Percentiles rank a stretch among this genome's conserved stretches.
These are phyloP conservation scores for Otocyon megalotis DNA, from an alignment of 2,113 vertebrate species.

Conservation along the genomic window DNA sequence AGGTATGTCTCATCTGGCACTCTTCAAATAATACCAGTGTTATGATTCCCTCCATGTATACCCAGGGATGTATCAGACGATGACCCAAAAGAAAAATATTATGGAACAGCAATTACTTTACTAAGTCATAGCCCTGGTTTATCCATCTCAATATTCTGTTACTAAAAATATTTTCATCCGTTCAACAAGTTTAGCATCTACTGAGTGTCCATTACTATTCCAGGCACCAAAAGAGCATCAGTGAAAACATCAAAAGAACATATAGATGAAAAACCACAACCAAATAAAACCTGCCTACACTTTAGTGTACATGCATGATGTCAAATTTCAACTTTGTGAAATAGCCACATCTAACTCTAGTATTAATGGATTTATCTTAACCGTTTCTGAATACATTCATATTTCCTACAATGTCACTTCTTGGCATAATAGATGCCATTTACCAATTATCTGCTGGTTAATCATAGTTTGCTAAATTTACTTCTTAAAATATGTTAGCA, in stretches of 20 bases:
- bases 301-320: not conserved
- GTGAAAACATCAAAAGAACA: not conserved
- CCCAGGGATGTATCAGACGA: not conserved
- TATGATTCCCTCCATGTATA: not conserved
- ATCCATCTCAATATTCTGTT: not conserved
- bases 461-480: not conserved
- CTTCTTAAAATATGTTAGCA: not conserved
- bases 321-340: not conserved
- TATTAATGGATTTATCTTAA: not conserved
- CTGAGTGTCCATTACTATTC: not conserved
- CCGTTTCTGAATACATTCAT: not conserved
- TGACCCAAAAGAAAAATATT: not conserved
- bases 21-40: not conserved
- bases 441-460: not conserved
- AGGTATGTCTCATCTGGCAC: not conserved
- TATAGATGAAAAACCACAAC: not conserved
- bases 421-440: not conserved
- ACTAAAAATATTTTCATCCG: not conserved
- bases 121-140: not conserved
- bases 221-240: not conserved
- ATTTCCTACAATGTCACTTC: not conserved
- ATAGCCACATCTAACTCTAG: not conserved
- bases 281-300: not conserved
- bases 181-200: not conserved
- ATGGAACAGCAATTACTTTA: not conserved